These are phyloP conservation scores for Archips xylosteana DNA, from an alignment of 2,888 invertebrate species.

Conservation along the genomic window DNA sequence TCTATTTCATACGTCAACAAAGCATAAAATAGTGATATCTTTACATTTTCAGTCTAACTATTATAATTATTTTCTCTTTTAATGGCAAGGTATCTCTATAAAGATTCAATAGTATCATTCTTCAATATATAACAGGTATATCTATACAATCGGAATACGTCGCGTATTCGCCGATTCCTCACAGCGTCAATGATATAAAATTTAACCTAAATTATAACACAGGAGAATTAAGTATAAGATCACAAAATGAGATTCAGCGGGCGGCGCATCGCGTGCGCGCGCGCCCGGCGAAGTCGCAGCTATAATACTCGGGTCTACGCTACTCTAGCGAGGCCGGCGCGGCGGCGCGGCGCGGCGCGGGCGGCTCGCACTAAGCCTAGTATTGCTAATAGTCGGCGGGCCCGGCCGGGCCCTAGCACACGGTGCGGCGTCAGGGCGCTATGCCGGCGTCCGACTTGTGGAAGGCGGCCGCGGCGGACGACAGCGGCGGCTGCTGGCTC, in stretches of 20 bases:
- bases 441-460: conserved; percentile 93
- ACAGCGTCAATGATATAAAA: conserved; percentile 86
- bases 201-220: conserved; percentile 86
- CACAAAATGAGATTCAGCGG: conserved; percentile 86
- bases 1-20: conserved; percentile 82
- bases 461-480: conserved; percentile 86
- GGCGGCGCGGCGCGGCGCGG: conserved; percentile 53
- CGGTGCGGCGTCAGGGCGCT: conserved; percentile 90
- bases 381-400: conserved; percentile 77
- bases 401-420: conserved; percentile 83
- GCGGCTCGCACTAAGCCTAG: conserved; percentile 82
- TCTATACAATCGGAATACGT: conserved; percentile 81
- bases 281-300: conserved; percentile 83
- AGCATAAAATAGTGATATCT: conserved; percentile 86
- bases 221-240: conserved; percentile 86
- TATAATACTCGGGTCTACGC: conserved; percentile 82
- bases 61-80: conserved; percentile 80
- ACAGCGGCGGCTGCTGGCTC: conserved; percentile 81
- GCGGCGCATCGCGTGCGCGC: conserved; percentile 69
- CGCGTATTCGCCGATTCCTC: conserved; percentile 79
- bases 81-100: conserved; percentile 85
- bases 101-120: conserved; percentile 83
- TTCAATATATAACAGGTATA: conserved; percentile 84
- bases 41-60: conserved; percentile 85
- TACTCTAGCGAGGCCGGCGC: conserved; percentile 77